phyloP scores from a whole-genome alignment of 2,113 vertebrate species.

The Ondatra zibethicus region DNA sequence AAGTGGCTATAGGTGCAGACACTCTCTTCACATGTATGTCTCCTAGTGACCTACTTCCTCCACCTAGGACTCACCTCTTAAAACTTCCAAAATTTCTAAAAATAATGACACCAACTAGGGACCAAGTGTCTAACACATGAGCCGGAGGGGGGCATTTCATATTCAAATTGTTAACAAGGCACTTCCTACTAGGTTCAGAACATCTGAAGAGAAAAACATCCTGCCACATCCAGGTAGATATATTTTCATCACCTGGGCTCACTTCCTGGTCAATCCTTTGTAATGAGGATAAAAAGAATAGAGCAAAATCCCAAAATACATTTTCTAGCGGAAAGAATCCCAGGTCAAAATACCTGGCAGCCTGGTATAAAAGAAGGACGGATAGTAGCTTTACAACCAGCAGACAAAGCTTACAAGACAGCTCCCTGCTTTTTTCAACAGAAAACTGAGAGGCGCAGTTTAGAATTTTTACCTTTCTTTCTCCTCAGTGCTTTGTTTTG shows the following conservation, averaged over 20 bases:
- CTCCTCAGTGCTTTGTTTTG: slow-evolving; percentile 11
- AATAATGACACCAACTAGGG: background rate
- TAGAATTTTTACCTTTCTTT: slow-evolving; percentile 44
- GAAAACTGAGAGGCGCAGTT: slow-evolving; percentile 26
- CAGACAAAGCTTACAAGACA: background rate
- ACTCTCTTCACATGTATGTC: background rate
- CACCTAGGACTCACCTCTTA: too few species aligned
- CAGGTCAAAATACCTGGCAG: slow-evolving; percentile 52
- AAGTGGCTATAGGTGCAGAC: background rate
- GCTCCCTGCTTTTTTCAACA: slow-evolving; percentile 12
- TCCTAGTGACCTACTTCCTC: background rate
- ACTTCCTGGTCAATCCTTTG: slow-evolving; percentile 53
- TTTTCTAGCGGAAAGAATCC: slow-evolving; percentile 8
- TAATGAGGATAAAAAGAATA: slow-evolving; percentile 51
- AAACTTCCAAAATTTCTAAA: background rate
- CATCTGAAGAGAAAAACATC: slow-evolving; percentile 39
- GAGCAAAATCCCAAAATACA: slow-evolving; percentile 55
- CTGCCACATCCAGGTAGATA: background rate
- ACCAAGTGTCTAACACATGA: background rate
- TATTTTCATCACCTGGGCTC: background rate
- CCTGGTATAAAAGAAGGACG: background rate
- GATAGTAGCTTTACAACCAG: background rate
- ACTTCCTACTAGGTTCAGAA: background rate
- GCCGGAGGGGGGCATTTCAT: background rate
- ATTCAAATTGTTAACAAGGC: background rate